Evolutionary conservation across 2,797 vertebrate genomes (phyloP), one percentile per base, ranked within the genome.

Genomic region (Carduelis carduelis): DNA sequence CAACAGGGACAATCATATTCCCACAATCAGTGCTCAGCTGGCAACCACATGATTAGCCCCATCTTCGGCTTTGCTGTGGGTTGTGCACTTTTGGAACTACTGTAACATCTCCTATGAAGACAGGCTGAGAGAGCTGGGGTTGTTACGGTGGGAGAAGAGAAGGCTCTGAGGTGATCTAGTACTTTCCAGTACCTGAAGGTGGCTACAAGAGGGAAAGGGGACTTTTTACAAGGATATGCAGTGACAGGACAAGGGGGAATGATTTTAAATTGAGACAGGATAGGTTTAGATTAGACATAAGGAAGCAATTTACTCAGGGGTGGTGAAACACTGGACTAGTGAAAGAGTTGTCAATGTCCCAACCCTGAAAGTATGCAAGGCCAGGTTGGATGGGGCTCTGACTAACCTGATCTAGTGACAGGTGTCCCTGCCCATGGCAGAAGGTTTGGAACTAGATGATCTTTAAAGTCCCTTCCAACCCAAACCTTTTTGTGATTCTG

Each of bases 11-110:
- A 75, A 59, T 34, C 10, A 27, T 47, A 53, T 57, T 68, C 49
- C 76, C 13, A 70, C 35, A 55, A 44, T 27, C 46, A 64, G 14
- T 39, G 34, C 53, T 84, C 53, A 57, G 60, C 46, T 59, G 52
- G 30, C 27, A 68, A 11, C 23, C 7, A n/a, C 19, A 27, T 0
- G 0, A 59, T 60, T 56, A 84, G 41, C 37, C 35, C 11, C 2
- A 2, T 39, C 15, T 75, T 60, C 1, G 7, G 30, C 71, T 85
- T 64, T 89, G 61, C 66, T 64, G 11, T 32, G 39, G 32, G 28
- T 12, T 68, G 21, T 59, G 35, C 0, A 0, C n/a, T 76, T 82
- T 69, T 77, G 65, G 68, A 87, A 63, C 22, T 69, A 44, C 32
- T 61, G 19, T 23, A 24, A 57, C 14, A 28, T 66, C 24, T 64